These are phyloP conservation scores for Halcyon badia DNA, from an alignment of 2,797 vertebrate genomes.

Conservation along the genomic window DNA sequence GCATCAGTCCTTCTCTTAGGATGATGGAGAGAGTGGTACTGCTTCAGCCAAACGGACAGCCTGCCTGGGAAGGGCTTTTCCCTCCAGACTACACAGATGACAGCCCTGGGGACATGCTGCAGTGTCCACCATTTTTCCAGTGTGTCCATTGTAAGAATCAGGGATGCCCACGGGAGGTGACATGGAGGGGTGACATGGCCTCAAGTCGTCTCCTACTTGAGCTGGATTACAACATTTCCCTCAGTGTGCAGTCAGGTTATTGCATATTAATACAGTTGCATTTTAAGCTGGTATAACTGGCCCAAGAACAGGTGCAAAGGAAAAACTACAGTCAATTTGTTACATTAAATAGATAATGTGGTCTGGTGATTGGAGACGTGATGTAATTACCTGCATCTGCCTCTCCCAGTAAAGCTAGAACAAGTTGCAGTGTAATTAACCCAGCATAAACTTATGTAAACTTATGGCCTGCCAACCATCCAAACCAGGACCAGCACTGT, in stretches of 20 bases:
- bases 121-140: rapidly evolving
- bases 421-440: neutral
- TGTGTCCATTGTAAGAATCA: neutral
- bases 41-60: neutral
- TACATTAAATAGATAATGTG: neutral
- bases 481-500: neutral
- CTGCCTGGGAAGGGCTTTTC: neutral
- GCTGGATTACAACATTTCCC: neutral
- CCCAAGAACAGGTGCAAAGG: neutral
- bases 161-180: neutral
- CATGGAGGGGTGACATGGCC: neutral
- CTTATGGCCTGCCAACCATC: neutral
- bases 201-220: neutral
- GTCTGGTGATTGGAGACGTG: neutral
- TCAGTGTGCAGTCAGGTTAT: neutral
- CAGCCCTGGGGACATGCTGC: neutral
- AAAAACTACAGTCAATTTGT: neutral
- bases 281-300: neutral
- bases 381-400: neutral
- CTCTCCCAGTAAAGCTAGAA: neutral
- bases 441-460: neutral
- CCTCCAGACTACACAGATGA: neutral
- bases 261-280: neutral
- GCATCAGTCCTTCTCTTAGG: neutral
- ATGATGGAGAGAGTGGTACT: neutral